Conservation (phyloP, 2,888 invertebrate genomes). For the Galerucella nymphaeae region DNA sequence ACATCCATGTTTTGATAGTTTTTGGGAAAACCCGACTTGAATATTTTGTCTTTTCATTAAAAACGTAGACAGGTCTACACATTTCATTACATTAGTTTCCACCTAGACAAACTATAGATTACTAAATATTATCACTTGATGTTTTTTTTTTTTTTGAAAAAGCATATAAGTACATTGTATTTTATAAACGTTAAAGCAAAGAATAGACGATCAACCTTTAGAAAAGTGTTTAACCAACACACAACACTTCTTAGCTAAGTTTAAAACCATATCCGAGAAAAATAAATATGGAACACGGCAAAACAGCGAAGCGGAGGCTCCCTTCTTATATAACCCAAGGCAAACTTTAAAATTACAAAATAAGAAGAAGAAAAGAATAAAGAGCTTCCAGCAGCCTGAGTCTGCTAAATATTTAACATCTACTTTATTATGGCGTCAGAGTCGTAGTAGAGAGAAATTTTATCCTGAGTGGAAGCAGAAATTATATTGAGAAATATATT, state of each 20-base stretch:
- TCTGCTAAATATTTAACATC: slow-evolving; percentile 60
- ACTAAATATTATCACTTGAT: no score
- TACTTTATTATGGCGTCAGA: slow-evolving; percentile 57
- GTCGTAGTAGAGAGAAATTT: slow-evolving; percentile 11
- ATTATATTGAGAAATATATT: background rate
- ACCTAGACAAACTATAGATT: no score
- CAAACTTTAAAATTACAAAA: slow-evolving; percentile 62
- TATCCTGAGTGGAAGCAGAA: background rate
- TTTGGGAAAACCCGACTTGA: no score
- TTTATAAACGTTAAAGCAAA: background rate
- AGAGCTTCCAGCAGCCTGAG: slow-evolving; percentile 53
- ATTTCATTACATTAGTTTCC: no score
- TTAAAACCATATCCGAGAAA: slow-evolving; percentile 51
- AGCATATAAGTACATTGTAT: no score
- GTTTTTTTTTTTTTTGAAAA: no score
- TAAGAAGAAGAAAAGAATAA: slow-evolving; percentile 55
- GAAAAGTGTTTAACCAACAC: slow-evolving; percentile 3
- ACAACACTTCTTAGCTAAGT: slow-evolving; percentile 7
- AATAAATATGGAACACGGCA: slow-evolving; percentile 57
- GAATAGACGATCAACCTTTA: slow-evolving; percentile 6
- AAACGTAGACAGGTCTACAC: no score
- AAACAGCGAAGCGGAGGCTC: slow-evolving; percentile 37
- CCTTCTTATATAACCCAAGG: slow-evolving; percentile 47
- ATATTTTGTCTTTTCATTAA: no score
- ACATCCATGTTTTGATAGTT: no score